These are phyloP conservation scores for Corvus hawaiiensis DNA, from an alignment of 2,113 vertebrate species.

Conservation along the genomic window DNA sequence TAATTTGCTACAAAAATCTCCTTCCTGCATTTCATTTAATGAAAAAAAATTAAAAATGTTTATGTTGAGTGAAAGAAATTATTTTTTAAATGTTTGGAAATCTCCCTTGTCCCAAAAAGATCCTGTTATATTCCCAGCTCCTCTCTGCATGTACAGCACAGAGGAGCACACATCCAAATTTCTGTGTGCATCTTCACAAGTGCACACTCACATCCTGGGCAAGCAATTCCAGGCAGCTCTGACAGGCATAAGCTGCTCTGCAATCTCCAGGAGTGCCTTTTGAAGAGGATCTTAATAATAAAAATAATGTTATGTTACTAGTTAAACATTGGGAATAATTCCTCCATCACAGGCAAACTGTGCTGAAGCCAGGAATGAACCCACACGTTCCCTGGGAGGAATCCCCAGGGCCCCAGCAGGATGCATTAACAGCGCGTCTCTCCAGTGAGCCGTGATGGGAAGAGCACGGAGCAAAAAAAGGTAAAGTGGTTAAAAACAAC, in stretches of 20 bases:
- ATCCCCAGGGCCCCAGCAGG: not conserved
- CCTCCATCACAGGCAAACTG: not conserved
- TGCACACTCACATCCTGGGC: not conserved
- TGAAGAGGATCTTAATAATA: not conserved
- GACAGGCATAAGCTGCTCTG: not conserved
- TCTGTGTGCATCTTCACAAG: not conserved
- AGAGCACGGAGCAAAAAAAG: not conserved
- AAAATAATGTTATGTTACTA: not conserved
- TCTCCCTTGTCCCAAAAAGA: not conserved
- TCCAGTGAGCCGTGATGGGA: not conserved
- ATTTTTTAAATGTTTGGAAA: not conserved
- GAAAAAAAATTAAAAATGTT: not conserved
- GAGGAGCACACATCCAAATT: not conserved
- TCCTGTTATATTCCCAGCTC: not conserved
- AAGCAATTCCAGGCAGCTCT: not conserved
- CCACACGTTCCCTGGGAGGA: not conserved
- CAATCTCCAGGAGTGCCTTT: not conserved
- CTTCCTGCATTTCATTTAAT: not conserved
- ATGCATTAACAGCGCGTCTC: not conserved
- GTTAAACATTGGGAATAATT: slow-evolving; percentile 35
- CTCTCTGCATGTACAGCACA: not conserved
- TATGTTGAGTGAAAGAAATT: not conserved
- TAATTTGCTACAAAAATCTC: not conserved
- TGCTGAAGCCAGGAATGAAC: not conserved
- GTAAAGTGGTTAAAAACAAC: slow-evolving; percentile 42